phyloP scores from a whole-genome alignment of 2,797 vertebrate genomes.

The Crenichthys baileyi region DNA sequence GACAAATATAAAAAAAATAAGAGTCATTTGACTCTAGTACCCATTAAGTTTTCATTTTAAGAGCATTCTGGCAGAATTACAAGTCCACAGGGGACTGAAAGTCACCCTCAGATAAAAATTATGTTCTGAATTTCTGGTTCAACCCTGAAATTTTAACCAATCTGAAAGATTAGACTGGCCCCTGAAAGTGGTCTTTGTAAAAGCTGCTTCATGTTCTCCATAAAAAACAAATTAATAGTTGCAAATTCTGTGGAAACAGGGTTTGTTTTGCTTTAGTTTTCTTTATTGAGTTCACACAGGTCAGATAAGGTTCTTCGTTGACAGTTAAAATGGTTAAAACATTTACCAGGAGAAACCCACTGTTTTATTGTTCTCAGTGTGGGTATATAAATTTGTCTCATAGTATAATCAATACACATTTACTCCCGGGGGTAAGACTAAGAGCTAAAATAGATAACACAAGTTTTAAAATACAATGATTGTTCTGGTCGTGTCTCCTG shows the following conservation, averaged over 20 bases:
- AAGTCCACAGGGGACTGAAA: slow-evolving; percentile 59
- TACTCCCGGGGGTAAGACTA: no score
- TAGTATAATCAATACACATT: no score
- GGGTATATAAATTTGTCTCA: no score
- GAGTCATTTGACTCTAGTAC: slow-evolving; percentile 44
- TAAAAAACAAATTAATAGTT: background rate
- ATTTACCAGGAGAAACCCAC: background rate
- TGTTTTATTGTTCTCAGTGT: background rate
- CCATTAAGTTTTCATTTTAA: slow-evolving; percentile 49
- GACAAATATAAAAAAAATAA: slow-evolving; percentile 30
- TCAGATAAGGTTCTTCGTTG: background rate
- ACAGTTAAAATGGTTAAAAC: background rate
- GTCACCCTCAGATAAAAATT: slow-evolving; percentile 52
- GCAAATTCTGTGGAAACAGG: background rate
- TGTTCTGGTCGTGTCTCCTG: no score
- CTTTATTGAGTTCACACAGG: background rate
- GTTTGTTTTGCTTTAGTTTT: background rate
- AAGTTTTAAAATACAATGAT: no score
- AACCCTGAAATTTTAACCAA: slow-evolving; percentile 30
- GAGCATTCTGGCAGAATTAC: slow-evolving; percentile 37
- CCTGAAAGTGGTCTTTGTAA: slow-evolving; percentile 9
- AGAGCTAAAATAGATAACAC: no score
- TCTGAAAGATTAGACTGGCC: slow-evolving; percentile 17
- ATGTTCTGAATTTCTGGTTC: slow-evolving; percentile 55
- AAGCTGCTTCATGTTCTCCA: slow-evolving; percentile 7